Base-by-base conservation (phyloP, 2,113 vertebrate species). In the Siphamia tubifer region DNA sequence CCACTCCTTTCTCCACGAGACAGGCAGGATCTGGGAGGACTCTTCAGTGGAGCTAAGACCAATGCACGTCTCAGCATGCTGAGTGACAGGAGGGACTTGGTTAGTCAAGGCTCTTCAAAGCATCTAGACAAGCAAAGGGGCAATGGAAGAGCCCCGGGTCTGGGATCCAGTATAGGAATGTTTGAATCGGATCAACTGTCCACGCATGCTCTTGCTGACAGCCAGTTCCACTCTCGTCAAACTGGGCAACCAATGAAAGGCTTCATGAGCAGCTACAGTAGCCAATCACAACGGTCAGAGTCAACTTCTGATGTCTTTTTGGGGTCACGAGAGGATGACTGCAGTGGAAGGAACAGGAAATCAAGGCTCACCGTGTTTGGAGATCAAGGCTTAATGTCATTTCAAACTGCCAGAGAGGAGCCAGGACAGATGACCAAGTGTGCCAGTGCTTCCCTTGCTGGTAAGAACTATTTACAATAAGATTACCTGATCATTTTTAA, bases 131-230 rank as follows among this genome's bases (percentile, higher is more conserved):
- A 96, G 87, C 94, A 96, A 80, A 97, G 96, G 82, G 93, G 95
- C 71, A 95, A 66, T 3, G 91, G 76, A 89, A 93, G 88, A 95
- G 93, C 74, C 57, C 74, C 87, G n/a, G 77, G 68, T 75, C 35
- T 85, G 39, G 83, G 73, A 89, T 94, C 90, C 94, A 93, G 92
- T 93, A 94, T 91, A 76, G 89, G 76, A 82, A 95, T 79, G 89
- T 98, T 98, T 73, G 96, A 98, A 87, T 93, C 94, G 63, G 96
- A 97, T 90, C 96, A 94, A 0, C 90, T 96, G 63, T 95, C 96
- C 12, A 93, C 92, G 0, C 85, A 96, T 74, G 94, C 96, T 6
- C 92, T 96, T 68, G 93, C 94, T 21, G 95, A 98, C 79, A 90
- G 93, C 78, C 96, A 96, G 85, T 96, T 96, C 78, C 95, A 93